Conservation (phyloP, 2,797 vertebrate species). For the Sphaeramia orbicularis region DNA sequence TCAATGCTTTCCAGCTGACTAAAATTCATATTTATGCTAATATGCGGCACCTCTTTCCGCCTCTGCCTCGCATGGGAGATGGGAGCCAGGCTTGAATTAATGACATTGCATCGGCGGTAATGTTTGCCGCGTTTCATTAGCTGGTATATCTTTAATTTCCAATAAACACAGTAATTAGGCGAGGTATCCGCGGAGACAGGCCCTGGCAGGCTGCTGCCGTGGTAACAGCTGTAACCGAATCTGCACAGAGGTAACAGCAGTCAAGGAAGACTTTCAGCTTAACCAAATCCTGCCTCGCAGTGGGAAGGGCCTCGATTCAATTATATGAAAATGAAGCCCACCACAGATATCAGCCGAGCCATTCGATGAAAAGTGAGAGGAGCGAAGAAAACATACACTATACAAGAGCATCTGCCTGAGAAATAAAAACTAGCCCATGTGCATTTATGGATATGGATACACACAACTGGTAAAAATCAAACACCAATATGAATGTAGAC, state of each 20-base stretch:
- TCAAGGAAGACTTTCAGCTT: conserved; percentile 83
- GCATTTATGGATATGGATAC: conserved; percentile 11
- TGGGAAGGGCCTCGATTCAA: conserved; percentile 84
- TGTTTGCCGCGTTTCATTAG: conserved; percentile 88
- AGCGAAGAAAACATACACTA: conserved; percentile 31
- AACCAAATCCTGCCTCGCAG: conserved; percentile 84
- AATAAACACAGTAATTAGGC: conserved; percentile 89
- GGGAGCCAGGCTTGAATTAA: conserved; percentile 85
- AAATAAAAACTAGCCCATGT: conserved; percentile 33
- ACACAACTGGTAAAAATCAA: conserved; percentile 42
- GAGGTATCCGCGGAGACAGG: conserved; percentile 84
- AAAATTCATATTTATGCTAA: conserved; percentile 89
- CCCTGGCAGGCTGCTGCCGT: conserved; percentile 81
- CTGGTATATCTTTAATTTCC: conserved; percentile 90
- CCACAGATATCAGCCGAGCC: conserved; percentile 71
- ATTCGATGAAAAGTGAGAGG: conserved; percentile 57
- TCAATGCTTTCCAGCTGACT: conserved; percentile 85
- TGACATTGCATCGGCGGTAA: conserved; percentile 85
- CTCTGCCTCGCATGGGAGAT: conserved; percentile 80
- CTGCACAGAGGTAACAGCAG: conserved; percentile 81
- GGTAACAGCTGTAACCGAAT: conserved; percentile 86
- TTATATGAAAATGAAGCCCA: conserved; percentile 88
- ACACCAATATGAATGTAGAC: conserved; percentile 35
- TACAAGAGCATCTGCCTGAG: conserved; percentile 44
- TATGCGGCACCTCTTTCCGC: conserved; percentile 75